Evolutionary conservation across 2,113 vertebrate genomes (phyloP).

Genomic region (Protobothrops mucrosquamatus): DNA sequence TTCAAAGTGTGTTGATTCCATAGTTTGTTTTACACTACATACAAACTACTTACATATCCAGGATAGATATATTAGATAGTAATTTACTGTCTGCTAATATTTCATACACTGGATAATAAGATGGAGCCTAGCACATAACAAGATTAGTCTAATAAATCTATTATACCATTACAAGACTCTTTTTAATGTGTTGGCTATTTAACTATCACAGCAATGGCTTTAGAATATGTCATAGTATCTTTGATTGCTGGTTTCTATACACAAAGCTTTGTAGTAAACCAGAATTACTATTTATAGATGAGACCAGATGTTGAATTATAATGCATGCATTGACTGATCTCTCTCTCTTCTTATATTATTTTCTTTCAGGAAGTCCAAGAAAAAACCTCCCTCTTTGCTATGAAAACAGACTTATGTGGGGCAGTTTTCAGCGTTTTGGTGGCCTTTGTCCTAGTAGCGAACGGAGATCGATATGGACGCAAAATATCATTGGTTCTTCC

Average conservation of each 20-base stretch:
- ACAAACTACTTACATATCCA: background rate
- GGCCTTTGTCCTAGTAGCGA: conserved; percentile 85
- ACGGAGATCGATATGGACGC: conserved; percentile 85
- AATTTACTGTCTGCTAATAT: background rate
- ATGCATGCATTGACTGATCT: background rate
- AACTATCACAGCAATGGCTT: background rate
- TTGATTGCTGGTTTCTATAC: background rate
- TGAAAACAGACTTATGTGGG: conserved; percentile 79
- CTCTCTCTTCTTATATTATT: background rate
- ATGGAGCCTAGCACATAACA: background rate
- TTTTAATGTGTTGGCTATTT: background rate
- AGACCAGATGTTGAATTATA: background rate
- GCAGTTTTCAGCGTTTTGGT: conserved; percentile 81
- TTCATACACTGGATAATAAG: background rate
- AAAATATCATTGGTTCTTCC: conserved; percentile 85
- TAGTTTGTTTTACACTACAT: background rate
- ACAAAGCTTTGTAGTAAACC: too few relatives aligned
- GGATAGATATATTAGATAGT: background rate
- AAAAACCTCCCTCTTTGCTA: conserved; percentile 81
- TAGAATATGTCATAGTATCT: background rate
- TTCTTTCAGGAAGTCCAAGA: conserved; percentile 85
- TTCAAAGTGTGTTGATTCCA: background rate
- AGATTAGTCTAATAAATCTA: background rate
- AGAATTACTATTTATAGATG: background rate
- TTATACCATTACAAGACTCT: background rate